These are phyloP conservation scores for Colletes gigas DNA, from an alignment of 1,140 invertebrate genomes.

Conservation along the genomic window DNA sequence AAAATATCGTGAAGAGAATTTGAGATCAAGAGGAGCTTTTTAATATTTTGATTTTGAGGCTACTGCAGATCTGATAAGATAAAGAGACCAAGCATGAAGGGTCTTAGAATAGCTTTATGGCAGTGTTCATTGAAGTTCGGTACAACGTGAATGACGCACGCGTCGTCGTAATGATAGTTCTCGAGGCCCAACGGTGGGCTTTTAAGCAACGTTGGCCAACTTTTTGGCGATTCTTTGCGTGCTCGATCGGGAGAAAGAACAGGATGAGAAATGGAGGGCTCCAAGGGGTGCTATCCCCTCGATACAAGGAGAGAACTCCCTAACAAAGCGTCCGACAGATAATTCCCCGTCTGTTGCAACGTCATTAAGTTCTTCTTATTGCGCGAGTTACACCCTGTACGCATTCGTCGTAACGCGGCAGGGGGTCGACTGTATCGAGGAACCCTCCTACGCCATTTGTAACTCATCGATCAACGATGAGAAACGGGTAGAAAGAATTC, in stretches of 20 bases:
- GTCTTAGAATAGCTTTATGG: too few relatives aligned
- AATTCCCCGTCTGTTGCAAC: slow-evolving; percentile 71
- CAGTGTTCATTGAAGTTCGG: background rate
- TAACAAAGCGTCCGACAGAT: slow-evolving; percentile 56
- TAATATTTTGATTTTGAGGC: too few relatives aligned
- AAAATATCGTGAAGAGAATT: too few relatives aligned
- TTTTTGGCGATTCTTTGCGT: slow-evolving; percentile 8
- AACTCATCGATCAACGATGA: slow-evolving; percentile 67
- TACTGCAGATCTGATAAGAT: too few relatives aligned
- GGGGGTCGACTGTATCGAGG: slow-evolving; percentile 42
- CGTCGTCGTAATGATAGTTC: background rate
- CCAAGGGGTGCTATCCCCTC: slow-evolving; percentile 23
- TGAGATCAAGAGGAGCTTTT: too few relatives aligned
- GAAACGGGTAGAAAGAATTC: slow-evolving; percentile 51
- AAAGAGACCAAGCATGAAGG: too few relatives aligned
- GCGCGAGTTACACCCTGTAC: slow-evolving; percentile 62
- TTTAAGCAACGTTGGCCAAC: background rate
- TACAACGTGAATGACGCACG: background rate
- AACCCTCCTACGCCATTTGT: slow-evolving; percentile 59
- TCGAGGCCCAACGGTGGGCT: too few relatives aligned
- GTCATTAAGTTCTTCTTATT: slow-evolving; percentile 75
- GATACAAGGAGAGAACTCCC: slow-evolving; percentile 34
- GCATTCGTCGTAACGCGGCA: slow-evolving; percentile 44
- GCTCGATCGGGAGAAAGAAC: background rate
- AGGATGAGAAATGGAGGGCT: slow-evolving; percentile 32